phyloP scores from a whole-genome alignment of 2,113 vertebrate genomes.

The Meles meles region DNA sequence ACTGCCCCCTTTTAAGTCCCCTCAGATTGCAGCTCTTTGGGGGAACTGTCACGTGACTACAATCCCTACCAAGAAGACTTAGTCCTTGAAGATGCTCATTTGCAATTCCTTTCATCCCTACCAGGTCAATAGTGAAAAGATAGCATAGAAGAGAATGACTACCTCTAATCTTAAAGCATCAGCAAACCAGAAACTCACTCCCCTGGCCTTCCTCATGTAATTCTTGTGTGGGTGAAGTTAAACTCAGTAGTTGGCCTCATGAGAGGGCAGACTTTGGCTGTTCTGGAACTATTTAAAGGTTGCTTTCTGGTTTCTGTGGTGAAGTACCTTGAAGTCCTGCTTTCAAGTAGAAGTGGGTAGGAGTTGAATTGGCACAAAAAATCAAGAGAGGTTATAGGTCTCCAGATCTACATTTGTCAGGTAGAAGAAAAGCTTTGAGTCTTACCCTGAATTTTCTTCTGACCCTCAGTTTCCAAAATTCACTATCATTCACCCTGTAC shows the following conservation, averaged over 20 bases:
- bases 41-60: not conserved
- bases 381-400: not conserved
- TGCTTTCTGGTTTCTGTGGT: conserved; percentile 56
- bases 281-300: conserved; percentile 45
- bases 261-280: conserved; percentile 41
- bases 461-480: conserved; percentile 43
- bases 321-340: conserved; percentile 35
- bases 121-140: not conserved
- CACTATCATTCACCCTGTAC: not conserved
- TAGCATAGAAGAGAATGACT: not conserved
- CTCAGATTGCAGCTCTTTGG: not conserved
- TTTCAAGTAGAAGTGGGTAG: conserved; percentile 25
- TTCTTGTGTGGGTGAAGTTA: conserved; percentile 23
- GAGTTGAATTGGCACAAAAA: not conserved
- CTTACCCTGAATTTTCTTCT: not conserved
- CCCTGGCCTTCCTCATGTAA: not conserved
- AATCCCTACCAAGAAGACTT: not conserved
- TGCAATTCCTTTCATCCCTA: not conserved
- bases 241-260: conserved; percentile 37
- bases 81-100: not conserved
- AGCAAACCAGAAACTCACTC: not conserved
- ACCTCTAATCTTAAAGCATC: not conserved
- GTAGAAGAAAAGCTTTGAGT: not conserved
- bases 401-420: conserved; percentile 8
- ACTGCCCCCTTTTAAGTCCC: not conserved